Conservation (phyloP, 2,888 invertebrate species). For the Synergus itoensis region DNA sequence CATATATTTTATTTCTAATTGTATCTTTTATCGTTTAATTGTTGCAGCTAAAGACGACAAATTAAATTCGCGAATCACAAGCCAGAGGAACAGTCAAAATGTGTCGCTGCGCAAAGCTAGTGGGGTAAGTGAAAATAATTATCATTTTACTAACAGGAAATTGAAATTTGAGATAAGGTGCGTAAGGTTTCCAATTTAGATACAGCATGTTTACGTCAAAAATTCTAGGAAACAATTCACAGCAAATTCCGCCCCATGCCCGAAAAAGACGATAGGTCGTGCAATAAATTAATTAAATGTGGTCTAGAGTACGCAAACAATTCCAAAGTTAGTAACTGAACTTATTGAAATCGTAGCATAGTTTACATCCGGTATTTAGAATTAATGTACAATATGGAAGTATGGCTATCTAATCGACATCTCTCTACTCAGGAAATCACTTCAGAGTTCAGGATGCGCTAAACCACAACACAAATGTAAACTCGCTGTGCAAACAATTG, state of each 20-base stretch:
- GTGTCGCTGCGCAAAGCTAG: constrained; percentile 74
- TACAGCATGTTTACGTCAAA: too few relatives aligned
- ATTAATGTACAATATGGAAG: not conserved
- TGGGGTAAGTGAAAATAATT: constrained; percentile 70
- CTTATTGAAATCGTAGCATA: not conserved
- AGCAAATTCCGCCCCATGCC: too few relatives aligned
- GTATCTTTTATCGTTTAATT: not conserved
- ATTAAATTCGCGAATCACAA: constrained; percentile 67
- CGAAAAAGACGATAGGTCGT: too few relatives aligned
- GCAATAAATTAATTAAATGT: not conserved
- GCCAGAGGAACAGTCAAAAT: constrained; percentile 72
- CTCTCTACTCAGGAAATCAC: not conserved
- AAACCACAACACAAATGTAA: not conserved
- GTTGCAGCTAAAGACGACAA: constrained; percentile 76
- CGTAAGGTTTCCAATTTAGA: not conserved
- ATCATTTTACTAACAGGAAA: not conserved
- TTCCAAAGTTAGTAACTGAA: not conserved
- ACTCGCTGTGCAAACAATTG: not conserved
- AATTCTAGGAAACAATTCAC: too few relatives aligned
- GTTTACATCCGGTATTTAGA: not conserved
- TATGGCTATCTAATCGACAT: not conserved
- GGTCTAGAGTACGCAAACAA: not conserved
- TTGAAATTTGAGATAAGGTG: not conserved
- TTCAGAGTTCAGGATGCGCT: not conserved
- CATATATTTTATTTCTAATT: not conserved